These are phyloP conservation scores for Regulus satrapa DNA, from an alignment of 2,113 vertebrate species.

Conservation along the genomic window DNA sequence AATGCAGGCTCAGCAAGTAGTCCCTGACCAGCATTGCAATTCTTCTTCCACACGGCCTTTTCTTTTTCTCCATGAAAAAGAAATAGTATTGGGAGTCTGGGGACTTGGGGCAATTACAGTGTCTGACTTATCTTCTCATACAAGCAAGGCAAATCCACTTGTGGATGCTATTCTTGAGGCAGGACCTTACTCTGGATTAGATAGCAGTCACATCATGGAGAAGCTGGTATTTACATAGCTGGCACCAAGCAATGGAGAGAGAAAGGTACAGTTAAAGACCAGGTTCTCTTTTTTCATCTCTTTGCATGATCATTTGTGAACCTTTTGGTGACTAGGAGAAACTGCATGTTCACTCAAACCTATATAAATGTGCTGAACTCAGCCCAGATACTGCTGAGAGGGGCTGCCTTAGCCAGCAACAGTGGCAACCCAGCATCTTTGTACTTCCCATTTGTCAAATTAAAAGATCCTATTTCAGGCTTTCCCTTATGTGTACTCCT, in stretches of 20 bases:
- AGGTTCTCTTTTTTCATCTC: background rate
- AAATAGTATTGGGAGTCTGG: background rate
- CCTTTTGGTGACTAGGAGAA: background rate
- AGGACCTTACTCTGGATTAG: background rate
- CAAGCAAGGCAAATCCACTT: background rate
- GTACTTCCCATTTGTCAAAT: background rate
- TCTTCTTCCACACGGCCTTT: background rate
- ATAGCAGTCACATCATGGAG: background rate
- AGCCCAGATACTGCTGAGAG: background rate
- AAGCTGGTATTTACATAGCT: background rate
- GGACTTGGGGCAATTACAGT: background rate
- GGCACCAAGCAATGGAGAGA: background rate
- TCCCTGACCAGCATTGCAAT: background rate
- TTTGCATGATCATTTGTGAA: background rate
- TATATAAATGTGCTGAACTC: background rate
- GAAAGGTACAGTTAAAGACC: background rate
- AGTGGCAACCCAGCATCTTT: background rate
- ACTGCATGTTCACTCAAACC: background rate
- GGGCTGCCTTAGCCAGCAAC: background rate
- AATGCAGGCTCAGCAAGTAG: background rate
- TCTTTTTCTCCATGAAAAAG: background rate
- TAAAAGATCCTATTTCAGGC: background rate
- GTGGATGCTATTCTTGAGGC: background rate
- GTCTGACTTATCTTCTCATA: background rate
- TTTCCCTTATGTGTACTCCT: background rate